A percentile compares a stretch with the other conserved stretches of the same genome.
Evolutionary conservation across 92 coral and sea anemone genomes (phyloP).

Genomic region (Parazoanthus swiftii): DNA sequence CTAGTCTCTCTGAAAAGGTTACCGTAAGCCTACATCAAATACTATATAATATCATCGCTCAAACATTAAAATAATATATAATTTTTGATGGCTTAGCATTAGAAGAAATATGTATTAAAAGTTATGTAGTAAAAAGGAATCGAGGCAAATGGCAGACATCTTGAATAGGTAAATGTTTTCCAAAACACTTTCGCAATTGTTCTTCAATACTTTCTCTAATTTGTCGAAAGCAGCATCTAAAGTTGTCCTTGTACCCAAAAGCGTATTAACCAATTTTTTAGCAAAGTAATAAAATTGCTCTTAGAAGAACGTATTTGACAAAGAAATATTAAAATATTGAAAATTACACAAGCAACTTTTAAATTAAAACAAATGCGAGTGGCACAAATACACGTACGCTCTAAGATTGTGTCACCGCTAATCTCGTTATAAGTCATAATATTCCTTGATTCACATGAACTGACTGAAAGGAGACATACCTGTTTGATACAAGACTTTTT

Average conservation of each 20-base stretch:
- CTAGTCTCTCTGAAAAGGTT: not conserved
- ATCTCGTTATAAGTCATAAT: not conserved
- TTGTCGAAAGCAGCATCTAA: not conserved
- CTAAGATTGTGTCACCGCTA: not conserved
- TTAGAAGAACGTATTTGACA: constrained; percentile 9
- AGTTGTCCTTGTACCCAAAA: not conserved
- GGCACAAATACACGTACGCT: not conserved
- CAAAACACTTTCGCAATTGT: not conserved
- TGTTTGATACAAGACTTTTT: constrained; percentile 29
- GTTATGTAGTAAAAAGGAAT: not conserved
- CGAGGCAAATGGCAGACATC: not conserved
- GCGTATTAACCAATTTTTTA: not conserved
- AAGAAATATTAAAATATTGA: constrained; percentile 4
- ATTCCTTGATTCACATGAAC: not conserved
- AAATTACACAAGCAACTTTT: not conserved
- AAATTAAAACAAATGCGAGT: not conserved
- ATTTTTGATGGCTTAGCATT: not conserved
- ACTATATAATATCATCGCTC: not conserved
- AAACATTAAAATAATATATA: not conserved
- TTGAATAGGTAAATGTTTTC: not conserved
- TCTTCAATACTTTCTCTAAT: not conserved
- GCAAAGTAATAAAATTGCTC: not conserved
- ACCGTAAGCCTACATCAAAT: not conserved
- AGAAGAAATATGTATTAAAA: not conserved
- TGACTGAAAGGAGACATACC: not conserved